Percentiles rank a stretch among this genome's conserved stretches.
phyloP scores from a whole-genome alignment of 2,113 vertebrate genomes.

The Phyllopteryx taeniolatus region DNA sequence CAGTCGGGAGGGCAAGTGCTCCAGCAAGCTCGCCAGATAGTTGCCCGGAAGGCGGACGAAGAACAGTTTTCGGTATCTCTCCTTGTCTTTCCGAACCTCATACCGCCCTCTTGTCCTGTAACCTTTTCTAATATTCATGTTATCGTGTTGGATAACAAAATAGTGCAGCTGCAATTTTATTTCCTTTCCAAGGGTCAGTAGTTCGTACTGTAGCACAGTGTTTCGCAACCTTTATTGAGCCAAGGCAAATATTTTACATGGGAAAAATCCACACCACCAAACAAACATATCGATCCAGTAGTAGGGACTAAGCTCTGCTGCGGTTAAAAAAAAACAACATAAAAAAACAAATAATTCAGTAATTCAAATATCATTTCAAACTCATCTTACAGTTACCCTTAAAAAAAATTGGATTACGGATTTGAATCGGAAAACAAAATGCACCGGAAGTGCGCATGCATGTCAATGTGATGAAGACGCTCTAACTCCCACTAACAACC shows the following conservation, averaged over 20 bases:
- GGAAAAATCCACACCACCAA: neutral
- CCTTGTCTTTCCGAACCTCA: conserved; percentile 11
- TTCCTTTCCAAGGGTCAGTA: conserved; percentile 12
- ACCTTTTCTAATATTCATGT: conserved; percentile 1
- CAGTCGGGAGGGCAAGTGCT: conserved; percentile 85
- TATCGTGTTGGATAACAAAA: neutral
- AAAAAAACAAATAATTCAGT: no score
- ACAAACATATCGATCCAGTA: no score
- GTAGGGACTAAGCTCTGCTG: no score
- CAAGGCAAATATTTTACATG: neutral
- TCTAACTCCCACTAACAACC: no score
- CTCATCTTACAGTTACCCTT: neutral
- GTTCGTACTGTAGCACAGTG: conserved; percentile 12
- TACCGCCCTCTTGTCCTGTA: conserved; percentile 10
- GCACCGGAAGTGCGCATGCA: no score
- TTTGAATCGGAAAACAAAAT: neutral
- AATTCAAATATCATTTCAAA: neutral
- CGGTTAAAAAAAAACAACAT: no score
- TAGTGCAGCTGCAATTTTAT: conserved; percentile 16
- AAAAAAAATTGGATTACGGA: neutral
- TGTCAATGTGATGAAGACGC: no score
- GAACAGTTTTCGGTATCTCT: neutral
- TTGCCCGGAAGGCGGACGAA: conserved; percentile 36
- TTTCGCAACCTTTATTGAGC: conserved; percentile 1
- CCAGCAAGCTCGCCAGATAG: conserved; percentile 97